Evolutionary conservation across 2,797 vertebrate genomes (phyloP).

Genomic region (Clarias laeviceps): DNA sequence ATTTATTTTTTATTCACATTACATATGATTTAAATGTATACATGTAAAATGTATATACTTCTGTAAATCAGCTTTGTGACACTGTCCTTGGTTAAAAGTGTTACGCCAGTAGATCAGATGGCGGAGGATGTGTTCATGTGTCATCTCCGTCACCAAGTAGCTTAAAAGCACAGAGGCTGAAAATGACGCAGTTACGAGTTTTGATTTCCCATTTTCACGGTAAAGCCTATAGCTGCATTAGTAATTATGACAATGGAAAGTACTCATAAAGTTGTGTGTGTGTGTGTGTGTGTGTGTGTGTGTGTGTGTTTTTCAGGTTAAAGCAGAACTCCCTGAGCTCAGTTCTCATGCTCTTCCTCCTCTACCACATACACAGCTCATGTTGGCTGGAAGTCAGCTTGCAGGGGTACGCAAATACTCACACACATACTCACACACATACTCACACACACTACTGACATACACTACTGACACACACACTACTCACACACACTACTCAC

Average conservation of each 20-base stretch:
- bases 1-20: too few species aligned
- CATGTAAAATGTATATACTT: too few species aligned
- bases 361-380: slow-evolving; percentile 87
- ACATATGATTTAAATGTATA: too few species aligned
- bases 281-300: slow-evolving; percentile 14
- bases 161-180: neutral
- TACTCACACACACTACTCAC: too few species aligned
- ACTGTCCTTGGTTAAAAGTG: neutral
- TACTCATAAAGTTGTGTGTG: neutral
- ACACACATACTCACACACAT: too few species aligned
- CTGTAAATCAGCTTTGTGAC: neutral
- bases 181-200: neutral
- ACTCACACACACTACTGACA: too few species aligned
- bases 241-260: too few species aligned
- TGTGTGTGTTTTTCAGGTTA: slow-evolving; percentile 67
- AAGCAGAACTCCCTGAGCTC: slow-evolving; percentile 74
- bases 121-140: neutral
- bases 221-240: neutral
- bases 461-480: too few species aligned
- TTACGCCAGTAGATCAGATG: too few species aligned
- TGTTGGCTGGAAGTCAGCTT: slow-evolving; percentile 88
- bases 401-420: slow-evolving; percentile 80
- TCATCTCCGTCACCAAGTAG: neutral
- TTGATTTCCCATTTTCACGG: neutral
- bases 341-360: slow-evolving; percentile 68